Evolutionary conservation across 1,140 invertebrate species (phyloP).

Genomic region (Nephotettix cincticeps): DNA sequence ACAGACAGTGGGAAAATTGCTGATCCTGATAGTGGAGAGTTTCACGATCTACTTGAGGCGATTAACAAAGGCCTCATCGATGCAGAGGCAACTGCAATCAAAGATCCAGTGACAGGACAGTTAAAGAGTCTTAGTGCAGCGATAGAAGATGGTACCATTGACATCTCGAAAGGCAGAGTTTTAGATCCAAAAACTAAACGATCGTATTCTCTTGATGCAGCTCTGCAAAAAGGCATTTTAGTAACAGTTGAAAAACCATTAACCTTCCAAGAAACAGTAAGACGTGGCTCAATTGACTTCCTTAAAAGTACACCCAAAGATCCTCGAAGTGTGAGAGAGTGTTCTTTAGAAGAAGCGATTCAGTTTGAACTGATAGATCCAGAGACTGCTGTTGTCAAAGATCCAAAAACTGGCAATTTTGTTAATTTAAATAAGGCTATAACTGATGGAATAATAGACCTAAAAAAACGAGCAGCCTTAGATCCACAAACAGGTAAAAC

Average conservation of each 20-base stretch:
- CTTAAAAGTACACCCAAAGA: conserved; percentile 50
- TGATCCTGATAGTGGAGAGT: conserved; percentile 69
- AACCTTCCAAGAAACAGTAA: conserved; percentile 58
- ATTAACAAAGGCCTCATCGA: conserved; percentile 73
- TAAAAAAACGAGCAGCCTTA: conserved; percentile 62
- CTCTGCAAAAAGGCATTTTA: conserved; percentile 69
- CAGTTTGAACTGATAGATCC: conserved; percentile 73
- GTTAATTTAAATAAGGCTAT: conserved; percentile 69
- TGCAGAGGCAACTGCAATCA: conserved; percentile 70
- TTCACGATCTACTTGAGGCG: conserved; percentile 67
- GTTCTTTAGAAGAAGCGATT: conserved; percentile 76
- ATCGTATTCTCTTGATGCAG: conserved; percentile 68
- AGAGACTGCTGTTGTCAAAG: conserved; percentile 71
- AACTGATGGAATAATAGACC: conserved; percentile 67
- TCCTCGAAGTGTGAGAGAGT: conserved; percentile 58
- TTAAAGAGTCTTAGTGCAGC: conserved; percentile 70
- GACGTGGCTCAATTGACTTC: conserved; percentile 51
- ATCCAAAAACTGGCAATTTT: conserved; percentile 73
- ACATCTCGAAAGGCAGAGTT: conserved; percentile 71
- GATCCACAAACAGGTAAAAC: conserved; percentile 64
- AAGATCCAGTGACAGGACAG: conserved; percentile 70
- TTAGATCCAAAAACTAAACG: conserved; percentile 75
- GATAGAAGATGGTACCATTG: conserved; percentile 77
- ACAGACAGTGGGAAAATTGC: conserved; percentile 76
- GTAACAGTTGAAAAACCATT: conserved; percentile 70